phyloP scores from a whole-genome alignment of 2,888 invertebrate species.

The Perizoma affinitatum region DNA sequence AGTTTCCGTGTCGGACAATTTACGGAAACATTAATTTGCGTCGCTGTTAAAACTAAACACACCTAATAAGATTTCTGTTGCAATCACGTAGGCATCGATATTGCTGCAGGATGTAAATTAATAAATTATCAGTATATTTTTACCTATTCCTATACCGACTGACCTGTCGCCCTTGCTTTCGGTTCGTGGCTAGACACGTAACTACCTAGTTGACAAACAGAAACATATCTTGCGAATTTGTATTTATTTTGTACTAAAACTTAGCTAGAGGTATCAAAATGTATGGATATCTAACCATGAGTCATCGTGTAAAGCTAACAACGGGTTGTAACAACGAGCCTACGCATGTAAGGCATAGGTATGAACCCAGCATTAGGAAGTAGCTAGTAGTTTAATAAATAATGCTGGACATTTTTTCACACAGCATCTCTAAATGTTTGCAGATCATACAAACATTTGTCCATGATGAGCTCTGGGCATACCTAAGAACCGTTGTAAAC shows the following conservation, averaged over 20 bases:
- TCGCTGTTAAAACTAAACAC: constrained; percentile 12
- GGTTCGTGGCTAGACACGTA: too few species aligned
- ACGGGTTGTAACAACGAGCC: background rate
- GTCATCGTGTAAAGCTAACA: constrained; percentile 8
- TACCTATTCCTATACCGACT: too few species aligned
- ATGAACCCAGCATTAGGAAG: constrained; percentile 15
- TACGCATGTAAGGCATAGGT: constrained; percentile 18
- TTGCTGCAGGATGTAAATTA: background rate
- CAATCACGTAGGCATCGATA: constrained; percentile 6
- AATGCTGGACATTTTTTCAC: too few species aligned
- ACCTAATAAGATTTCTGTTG: constrained; percentile 13
- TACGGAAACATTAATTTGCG: constrained; percentile 20
- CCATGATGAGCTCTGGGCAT: too few species aligned
- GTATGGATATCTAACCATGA: constrained; percentile 11
- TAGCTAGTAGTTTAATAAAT: background rate
- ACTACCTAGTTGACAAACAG: too few species aligned
- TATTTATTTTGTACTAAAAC: background rate
- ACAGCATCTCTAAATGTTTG: too few species aligned
- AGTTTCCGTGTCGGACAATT: constrained; percentile 14
- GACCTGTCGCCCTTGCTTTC: too few species aligned
- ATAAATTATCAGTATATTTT: too few species aligned
- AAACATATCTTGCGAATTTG: too few species aligned
- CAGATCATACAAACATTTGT: too few species aligned
- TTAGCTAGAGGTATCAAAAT: constrained; percentile 1
- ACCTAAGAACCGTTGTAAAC: too few species aligned